Base-by-base conservation (phyloP, 2,797 vertebrate genomes). In the Gorsachius magnificus region DNA sequence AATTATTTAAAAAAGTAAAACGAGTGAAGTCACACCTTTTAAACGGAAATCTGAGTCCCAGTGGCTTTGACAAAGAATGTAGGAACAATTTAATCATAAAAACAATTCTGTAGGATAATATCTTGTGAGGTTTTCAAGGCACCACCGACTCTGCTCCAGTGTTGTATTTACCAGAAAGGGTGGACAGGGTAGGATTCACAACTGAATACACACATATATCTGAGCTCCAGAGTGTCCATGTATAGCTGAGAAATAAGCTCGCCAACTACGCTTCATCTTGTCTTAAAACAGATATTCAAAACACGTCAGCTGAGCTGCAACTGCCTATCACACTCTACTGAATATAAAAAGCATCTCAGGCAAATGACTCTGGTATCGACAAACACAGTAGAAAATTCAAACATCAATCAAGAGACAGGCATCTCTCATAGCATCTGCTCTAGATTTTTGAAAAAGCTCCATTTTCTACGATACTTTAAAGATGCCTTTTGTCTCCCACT, bases 251-350 rank as follows among this genome's bases (percentile, higher is more conserved):
- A 83, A 87, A 94, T 12, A 56, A 45, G 51, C 20, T 35, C 53
- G 60, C 48, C 66, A 91, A 80, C 53, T 57, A 33, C 4, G 6
- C 11, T 63, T 79, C 70, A 75, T 60, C 66, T 72, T 60, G 25
- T 71, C 92, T 87, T 83, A 96, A 97, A 96, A 92, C 77, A 94
- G 95, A 74, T 74, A 92, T 46, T 92, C 72, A 87, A 83, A 96
- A 43, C 60, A 92, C 60, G 81, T 85, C 87, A 92, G 92, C 71
- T 93, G 91, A 94, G 89, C 64, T 80, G 68, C 60, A 90, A 76
- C 64, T 87, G 84, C 87, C 53, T 77, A 60, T 75, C 78, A 56
- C 16, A 48, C 24, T 61, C 54, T 22, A 50, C n/a, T 38, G 53
- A 87, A 77, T 24, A 60, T 19, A 94, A 87, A 80, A 89, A 71